Conservation (phyloP, 2,888 invertebrate genomes). For the Agelastica alni region DNA sequence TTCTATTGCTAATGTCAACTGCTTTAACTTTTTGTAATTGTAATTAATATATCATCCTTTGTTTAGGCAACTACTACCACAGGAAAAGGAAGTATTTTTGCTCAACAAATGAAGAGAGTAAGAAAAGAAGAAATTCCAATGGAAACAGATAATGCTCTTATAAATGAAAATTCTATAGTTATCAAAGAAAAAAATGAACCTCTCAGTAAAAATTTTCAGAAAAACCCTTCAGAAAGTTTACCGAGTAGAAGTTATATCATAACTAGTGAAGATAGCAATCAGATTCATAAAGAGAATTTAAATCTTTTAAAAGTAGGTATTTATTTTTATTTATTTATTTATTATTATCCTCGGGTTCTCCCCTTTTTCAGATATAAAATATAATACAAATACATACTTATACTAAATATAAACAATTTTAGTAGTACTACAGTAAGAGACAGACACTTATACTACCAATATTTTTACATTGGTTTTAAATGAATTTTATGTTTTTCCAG, state of each 20-base stretch:
- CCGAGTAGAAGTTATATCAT: slow-evolving; percentile 57
- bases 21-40: no score
- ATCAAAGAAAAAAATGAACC: slow-evolving; percentile 31
- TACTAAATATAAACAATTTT: no score
- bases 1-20: no score
- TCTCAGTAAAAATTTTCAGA: neutral
- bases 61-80: slow-evolving; percentile 42
- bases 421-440: no score
- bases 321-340: no score
- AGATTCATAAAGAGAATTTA: slow-evolving; percentile 78
- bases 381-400: no score
- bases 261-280: slow-evolving; percentile 57
- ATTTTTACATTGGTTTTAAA: neutral
- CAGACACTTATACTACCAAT: no score
- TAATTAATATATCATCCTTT: no score
- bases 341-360: no score
- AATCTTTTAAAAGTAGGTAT: slow-evolving; percentile 58
- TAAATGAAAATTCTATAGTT: slow-evolving; percentile 39
- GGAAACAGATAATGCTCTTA: slow-evolving; percentile 40
- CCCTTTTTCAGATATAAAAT: no score
- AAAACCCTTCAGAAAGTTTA: slow-evolving; percentile 32
- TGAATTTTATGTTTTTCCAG: neutral
- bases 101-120: slow-evolving; percentile 56
- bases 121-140: slow-evolving; percentile 40
- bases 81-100: slow-evolving; percentile 60